Percentiles rank a stretch among this genome's conserved stretches.
These are phyloP conservation scores for Allygus modestus DNA, from an alignment of 2,888 invertebrate genomes.

Conservation along the genomic window DNA sequence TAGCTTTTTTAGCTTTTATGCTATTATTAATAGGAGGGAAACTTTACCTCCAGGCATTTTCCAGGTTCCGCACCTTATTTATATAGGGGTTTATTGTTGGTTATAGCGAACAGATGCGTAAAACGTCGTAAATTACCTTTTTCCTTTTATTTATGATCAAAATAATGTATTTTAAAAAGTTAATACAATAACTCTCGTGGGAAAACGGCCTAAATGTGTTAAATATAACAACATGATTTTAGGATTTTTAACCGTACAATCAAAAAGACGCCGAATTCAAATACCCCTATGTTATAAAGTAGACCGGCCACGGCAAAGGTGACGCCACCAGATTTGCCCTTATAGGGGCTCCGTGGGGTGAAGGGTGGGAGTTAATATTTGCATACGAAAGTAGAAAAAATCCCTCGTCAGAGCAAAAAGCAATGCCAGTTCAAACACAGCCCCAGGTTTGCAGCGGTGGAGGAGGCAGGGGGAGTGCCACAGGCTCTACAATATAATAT, in stretches of 20 bases:
- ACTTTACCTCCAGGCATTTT: too few relatives aligned
- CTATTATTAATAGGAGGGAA: too few relatives aligned
- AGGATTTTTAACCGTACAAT: background rate
- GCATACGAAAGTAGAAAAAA: constrained; percentile 65
- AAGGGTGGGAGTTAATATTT: constrained; percentile 60
- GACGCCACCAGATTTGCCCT: constrained; percentile 33
- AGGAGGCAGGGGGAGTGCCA: background rate
- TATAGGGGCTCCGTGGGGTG: constrained; percentile 36
- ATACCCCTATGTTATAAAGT: constrained; percentile 43
- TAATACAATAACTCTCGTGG: too few relatives aligned
- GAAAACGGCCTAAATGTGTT: too few relatives aligned
- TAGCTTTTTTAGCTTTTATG: too few relatives aligned
- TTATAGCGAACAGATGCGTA: too few relatives aligned
- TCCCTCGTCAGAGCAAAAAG: constrained; percentile 57
- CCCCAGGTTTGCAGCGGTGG: background rate
- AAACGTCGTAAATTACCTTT: too few relatives aligned
- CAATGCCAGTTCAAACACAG: constrained; percentile 40
- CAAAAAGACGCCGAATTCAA: constrained; percentile 11
- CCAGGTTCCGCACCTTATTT: too few relatives aligned
- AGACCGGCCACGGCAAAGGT: constrained; percentile 43
- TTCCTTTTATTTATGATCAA: too few relatives aligned
- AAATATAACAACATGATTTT: too few relatives aligned
- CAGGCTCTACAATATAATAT: background rate
- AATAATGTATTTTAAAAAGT: too few relatives aligned
- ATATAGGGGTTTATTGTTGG: too few relatives aligned